A percentile compares a stretch with the other conserved stretches of the same genome.
Conservation (phyloP, 2,113 vertebrate species). For the Ranitomeya variabilis region DNA sequence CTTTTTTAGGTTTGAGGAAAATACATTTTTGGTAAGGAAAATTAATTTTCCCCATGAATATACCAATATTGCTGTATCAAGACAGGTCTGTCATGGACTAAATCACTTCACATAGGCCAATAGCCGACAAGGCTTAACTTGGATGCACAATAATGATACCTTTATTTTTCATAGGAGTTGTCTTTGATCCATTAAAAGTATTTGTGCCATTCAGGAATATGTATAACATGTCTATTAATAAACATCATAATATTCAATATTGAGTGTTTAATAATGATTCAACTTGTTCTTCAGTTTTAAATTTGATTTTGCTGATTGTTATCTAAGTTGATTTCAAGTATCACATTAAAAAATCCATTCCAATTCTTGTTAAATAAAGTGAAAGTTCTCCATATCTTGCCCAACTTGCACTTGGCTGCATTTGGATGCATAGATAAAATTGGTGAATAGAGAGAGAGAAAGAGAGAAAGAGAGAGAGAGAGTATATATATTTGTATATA, state of each 20-base stretch:
- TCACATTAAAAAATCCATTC: too few species aligned
- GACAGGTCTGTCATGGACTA: background rate
- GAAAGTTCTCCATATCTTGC: background rate
- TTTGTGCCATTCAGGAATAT: background rate
- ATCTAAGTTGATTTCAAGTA: background rate
- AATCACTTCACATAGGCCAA: background rate
- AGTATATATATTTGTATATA: background rate
- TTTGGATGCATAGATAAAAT: background rate
- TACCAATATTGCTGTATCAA: background rate
- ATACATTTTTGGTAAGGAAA: too few species aligned
- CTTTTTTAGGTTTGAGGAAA: too few species aligned
- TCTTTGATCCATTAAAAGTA: background rate
- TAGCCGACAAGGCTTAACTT: background rate
- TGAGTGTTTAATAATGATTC: background rate
- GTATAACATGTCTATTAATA: background rate
- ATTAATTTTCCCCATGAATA: too few species aligned
- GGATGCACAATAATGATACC: background rate
- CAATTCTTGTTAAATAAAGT: background rate
- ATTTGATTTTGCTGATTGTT: background rate
- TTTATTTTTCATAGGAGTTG: background rate
- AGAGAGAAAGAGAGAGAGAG: too few species aligned
- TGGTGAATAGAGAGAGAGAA: background rate
- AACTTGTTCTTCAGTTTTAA: background rate
- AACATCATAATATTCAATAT: background rate
- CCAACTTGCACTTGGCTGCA: background rate